These are phyloP conservation scores for Sus scrofa DNA, from an alignment of 2,113 vertebrate genomes.

Conservation along the genomic window T2T-Sscrofa CM000818.6:51730001-51730500, in stretches of 20 bases:
- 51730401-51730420: not conserved
- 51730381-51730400: not conserved
- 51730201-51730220: not conserved
- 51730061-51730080: not conserved
- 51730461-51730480: not conserved
- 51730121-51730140: not conserved
- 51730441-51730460: too few species aligned
- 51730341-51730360: not conserved
- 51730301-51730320: not conserved
- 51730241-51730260: not conserved
- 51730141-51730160: not conserved
- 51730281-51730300: not conserved
- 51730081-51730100: not conserved
- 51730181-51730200: not conserved
- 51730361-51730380: not conserved
- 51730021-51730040: not conserved
- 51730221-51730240: not conserved
- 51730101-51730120: not conserved
- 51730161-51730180: not conserved
- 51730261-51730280: not conserved
- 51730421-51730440: too few species aligned
- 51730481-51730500: not conserved
- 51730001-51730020: not conserved
- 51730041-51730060: rapidly evolving
- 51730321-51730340: not conserved